These are phyloP conservation scores for Microchirus variegatus DNA, from an alignment of 2,797 vertebrate species.

Conservation along the genomic window DNA sequence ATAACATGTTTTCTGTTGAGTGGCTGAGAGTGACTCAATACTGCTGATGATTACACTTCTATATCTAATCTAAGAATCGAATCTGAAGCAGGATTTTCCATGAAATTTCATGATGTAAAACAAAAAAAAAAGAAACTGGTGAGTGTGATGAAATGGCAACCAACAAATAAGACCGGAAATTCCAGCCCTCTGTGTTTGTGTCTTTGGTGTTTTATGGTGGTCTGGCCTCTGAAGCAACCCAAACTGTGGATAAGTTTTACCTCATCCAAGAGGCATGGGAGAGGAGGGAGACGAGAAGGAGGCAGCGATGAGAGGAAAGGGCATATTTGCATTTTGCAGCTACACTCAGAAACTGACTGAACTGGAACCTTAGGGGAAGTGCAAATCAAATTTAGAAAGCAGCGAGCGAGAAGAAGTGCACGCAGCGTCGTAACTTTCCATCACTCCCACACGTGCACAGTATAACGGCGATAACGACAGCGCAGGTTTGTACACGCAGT, in stretches of 20 bases:
- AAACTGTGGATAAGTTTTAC: constrained; percentile 36
- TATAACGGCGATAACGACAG: background rate
- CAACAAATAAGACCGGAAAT: constrained; percentile 74
- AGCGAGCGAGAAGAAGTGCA: constrained; percentile 9
- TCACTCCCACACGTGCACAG: constrained; percentile 16
- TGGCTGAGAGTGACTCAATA: background rate
- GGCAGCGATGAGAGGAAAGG: constrained; percentile 8
- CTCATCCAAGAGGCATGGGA: constrained; percentile 28
- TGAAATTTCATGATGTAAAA: constrained; percentile 18
- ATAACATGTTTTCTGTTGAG: background rate
- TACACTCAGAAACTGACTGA: constrained; percentile 26
- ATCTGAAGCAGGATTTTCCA: background rate
- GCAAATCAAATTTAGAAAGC: constrained; percentile 22
- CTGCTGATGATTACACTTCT: no score
- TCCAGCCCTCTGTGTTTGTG: constrained; percentile 70
- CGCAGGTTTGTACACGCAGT: background rate
- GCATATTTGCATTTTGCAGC: constrained; percentile 54
- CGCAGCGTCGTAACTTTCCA: constrained; percentile 3
- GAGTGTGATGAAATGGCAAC: constrained; percentile 52
- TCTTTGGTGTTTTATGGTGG: constrained; percentile 66
- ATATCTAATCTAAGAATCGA: constrained; percentile 8
- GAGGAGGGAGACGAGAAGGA: no score
- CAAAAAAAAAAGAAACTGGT: constrained; percentile 15
- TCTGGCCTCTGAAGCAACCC: constrained; percentile 42
- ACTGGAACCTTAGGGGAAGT: constrained; percentile 18